Base-by-base conservation (phyloP, 1,140 invertebrate genomes). In the Meteorus sp. region DNA sequence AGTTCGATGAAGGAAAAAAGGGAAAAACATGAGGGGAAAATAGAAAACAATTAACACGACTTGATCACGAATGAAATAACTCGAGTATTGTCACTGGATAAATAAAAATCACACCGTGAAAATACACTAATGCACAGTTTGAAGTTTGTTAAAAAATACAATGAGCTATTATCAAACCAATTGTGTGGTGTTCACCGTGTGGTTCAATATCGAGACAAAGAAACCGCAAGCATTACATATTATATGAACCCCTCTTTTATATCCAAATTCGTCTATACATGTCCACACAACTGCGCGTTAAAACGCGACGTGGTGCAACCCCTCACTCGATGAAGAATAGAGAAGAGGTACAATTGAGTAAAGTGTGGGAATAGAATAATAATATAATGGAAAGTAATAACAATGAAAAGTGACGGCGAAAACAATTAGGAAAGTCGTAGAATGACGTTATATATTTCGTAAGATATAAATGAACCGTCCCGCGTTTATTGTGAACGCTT, bases 401-500 rank as follows among this genome's bases (percentile, higher is more conserved):
- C 23, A 27, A 29, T 3, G 11, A 44, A 29, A 29, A 33, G 35
- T 33, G 8, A 33, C 27, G 25, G 29, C 19, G 35, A 23, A 33
- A 44, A 33, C 13, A 19, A 15, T 17, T 55, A 17, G 23, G 25
- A 9, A 39, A 8, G 25, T 22, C 5, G n/a, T 13, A 15, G 27
- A 29, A 5, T n/a, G 8, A 39, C 35, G 35, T 13, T 13, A 39
- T 3, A 11, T 11, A 11, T 7, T 7, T 33, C 6, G 13, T 0
- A 4, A 44, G 48, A 50, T 41, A 33, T 47, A 45, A 41, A 2
- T 23, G 17, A 23, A 63, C 50, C 17, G 50, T 25, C 23, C 39
- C 60, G 70, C 60, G n/a, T 65, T 67, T 71, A 71, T 72, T 64
- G 68, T 72, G 70, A 71, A 74, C 72, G 62, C 64, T 62, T 67